Evolutionary conservation across 2,888 invertebrate species (phyloP), one percentile per base, ranked within the genome.

Genomic region (Erebia ligea): DNA sequence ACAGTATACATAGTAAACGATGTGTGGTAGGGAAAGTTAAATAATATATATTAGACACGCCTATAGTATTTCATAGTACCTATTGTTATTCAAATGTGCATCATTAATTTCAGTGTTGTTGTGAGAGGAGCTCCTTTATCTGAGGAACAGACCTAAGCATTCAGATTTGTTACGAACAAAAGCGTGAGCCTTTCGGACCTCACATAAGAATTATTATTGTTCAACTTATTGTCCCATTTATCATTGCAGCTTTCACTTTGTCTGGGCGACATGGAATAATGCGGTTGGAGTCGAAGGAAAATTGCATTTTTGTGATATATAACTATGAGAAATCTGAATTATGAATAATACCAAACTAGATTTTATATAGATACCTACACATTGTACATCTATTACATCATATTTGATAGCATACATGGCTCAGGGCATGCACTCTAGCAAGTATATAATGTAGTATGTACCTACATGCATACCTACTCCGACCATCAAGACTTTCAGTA

Each of bases 251-350:
- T 21, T 48, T 62, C 62, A 62, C 62, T 62, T 62, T 57, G 62
- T 67, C 25, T 45, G 52, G 50, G 15, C 10, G 69, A 52, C 25
- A 63, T 62, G 69, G 69, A 64, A 68, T 71, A 68, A 71, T 69
- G 65, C 67, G 54, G 54, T 67, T 21, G 61, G 15, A 67, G 57
- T 61, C 54, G 54, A 62, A 73, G 72, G 76, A 71, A 74, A 73
- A 76, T 75, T 76, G 75, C 72, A 74, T 70, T 76, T 71, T 68
- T 71, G 70, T 67, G 70, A 71, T 73, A 76, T 65, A 66, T 58
- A 52, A 34, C 6, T 69, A 58, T 34, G 9, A 5, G 17, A 19
- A 19, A 42, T 42, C 19, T 61, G 45, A 45, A 61, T 61, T 19
- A 11, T 42, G 42, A 61, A 42, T 61, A 42, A 1, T 45, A 61